A percentile compares a stretch with the other conserved stretches of the same genome.
Evolutionary conservation across 2,888 invertebrate genomes (phyloP).

Genomic region (Chrysolina oricalcia): DNA sequence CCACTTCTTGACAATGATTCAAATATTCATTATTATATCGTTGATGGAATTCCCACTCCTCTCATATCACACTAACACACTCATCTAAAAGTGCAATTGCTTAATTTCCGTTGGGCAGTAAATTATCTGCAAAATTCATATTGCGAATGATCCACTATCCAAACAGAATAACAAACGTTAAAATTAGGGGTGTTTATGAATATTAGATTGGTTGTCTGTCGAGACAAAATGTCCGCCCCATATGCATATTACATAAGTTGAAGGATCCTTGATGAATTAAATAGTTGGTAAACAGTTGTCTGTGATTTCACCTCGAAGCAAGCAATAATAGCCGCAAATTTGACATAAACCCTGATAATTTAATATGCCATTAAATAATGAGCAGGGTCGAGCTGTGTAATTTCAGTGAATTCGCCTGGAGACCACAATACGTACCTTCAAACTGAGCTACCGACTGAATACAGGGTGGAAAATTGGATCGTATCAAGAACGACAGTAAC

Average conservation of each 20-base stretch:
- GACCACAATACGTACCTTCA: slow-evolving; percentile 53
- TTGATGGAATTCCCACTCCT: no score
- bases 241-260: slow-evolving; percentile 46
- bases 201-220: slow-evolving; percentile 41
- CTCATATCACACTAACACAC: no score
- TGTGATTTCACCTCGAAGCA: slow-evolving; percentile 41
- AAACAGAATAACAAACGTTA: slow-evolving; percentile 30
- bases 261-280: slow-evolving; percentile 50
- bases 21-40: no score
- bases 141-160: slow-evolving; percentile 31
- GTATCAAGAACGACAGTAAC: no score
- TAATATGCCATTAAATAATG: slow-evolving; percentile 66
- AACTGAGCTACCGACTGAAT: slow-evolving; percentile 37
- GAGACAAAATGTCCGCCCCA: slow-evolving; percentile 46
- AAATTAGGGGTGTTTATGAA: slow-evolving; percentile 40
- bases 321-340: slow-evolving; percentile 54
- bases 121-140: background rate
- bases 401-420: slow-evolving; percentile 58
- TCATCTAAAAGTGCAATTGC: no score
- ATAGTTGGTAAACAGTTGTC: slow-evolving; percentile 44
- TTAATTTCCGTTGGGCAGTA: no score
- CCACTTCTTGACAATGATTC: no score
- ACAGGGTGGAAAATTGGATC: background rate
- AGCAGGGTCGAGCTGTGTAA: slow-evolving; percentile 64
- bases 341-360: slow-evolving; percentile 61